Conservation (phyloP, 2,113 vertebrate genomes). For the Geothlypis trichas region DNA sequence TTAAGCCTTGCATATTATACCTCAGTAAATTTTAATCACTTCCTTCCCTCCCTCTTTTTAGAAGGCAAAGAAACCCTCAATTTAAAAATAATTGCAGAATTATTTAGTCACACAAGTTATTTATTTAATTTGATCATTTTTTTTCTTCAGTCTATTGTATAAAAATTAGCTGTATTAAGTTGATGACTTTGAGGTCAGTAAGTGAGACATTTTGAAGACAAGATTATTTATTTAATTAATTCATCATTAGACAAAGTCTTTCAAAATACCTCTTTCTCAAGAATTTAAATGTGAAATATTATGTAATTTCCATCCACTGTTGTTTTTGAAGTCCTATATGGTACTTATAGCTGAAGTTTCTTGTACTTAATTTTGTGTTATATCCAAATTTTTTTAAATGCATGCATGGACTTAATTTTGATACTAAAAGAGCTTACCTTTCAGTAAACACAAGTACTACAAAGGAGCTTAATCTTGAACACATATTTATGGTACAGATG, state of each 20-base stretch:
- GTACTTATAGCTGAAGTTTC: neutral
- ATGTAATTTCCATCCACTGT: neutral
- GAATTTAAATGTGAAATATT: neutral
- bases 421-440: neutral
- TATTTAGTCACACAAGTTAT: neutral
- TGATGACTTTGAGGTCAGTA: neutral
- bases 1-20: constrained; percentile 63
- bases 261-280: neutral
- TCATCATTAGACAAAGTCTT: neutral
- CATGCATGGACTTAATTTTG: neutral
- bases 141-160: neutral
- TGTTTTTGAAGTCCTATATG: neutral
- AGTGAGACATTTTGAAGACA: neutral
- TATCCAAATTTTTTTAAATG: neutral
- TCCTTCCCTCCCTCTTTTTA: neutral
- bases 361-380: neutral
- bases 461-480: neutral
- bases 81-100: neutral
- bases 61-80: neutral
- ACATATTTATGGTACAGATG: neutral
- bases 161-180: neutral
- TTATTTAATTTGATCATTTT: neutral
- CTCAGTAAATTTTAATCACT: neutral
- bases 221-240: neutral
- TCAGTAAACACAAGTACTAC: neutral